Base-by-base conservation (phyloP, 2,113 vertebrate species). In the Pogona vitticeps region DNA sequence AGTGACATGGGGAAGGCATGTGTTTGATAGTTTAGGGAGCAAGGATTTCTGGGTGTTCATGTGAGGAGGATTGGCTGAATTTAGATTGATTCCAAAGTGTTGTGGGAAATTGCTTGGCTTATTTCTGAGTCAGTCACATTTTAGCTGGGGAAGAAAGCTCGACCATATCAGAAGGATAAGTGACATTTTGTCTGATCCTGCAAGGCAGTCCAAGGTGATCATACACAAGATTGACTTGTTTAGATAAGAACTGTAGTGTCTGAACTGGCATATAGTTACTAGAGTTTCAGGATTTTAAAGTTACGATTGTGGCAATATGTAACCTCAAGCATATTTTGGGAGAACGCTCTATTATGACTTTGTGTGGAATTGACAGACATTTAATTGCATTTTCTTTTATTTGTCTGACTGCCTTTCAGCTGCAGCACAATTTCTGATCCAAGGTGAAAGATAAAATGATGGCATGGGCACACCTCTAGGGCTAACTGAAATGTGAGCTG, bases 311-410 rank as follows among this genome's bases (percentile, higher is more conserved):
- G 56, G 15, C 17, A 76, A n/a, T 58, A 23, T 23, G 28, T 42
- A 42, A 33, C 56, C 28, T 8, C 63, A 77, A 65, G 28, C 3
- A 28, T 36, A 81, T 81, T 80, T 80, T 61, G 85, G 58, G 71
- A 75, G 58, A 40, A 31, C 9, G 42, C 58, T 56, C 38, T 63
- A 63, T 36, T 40, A 56, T 67, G n/a, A 87, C n/a, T 31, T 75
- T 75, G 58, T 80, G 71, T 26, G 46, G 61, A 71, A 67, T 58
- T 14, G 59, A 31, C 59, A 68, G 40, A 75, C 40, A 38, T 86
- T 76, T 82, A 87, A 87, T 80, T 86, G 70, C 23, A 65, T 87
- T 87, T 87, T 56, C 71, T 82, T 76, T 82, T 6, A 87, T 82
- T 87, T 87, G 59, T 87, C 71, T 81, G 59, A 58, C 85, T 87